Conservation (phyloP, 2,888 invertebrate genomes). For the Cantharis rufa region DNA sequence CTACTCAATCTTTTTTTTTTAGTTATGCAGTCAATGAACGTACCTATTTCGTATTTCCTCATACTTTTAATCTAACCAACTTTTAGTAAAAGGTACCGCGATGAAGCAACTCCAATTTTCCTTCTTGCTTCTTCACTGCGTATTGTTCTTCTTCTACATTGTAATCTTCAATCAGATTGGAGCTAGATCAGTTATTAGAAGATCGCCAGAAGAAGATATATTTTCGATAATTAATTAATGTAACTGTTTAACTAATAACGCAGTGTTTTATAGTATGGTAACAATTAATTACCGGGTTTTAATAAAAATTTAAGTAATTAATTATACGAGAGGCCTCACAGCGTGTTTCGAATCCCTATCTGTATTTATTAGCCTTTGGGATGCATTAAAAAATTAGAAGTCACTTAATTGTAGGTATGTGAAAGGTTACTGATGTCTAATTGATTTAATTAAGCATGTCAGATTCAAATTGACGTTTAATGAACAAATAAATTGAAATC, state of each 20-base stretch:
- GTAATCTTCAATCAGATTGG: background rate
- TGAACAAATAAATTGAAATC: background rate
- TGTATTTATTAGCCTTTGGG: background rate
- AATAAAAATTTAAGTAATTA: background rate
- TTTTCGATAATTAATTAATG: background rate
- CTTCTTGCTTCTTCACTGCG: no score
- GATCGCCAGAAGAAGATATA: background rate
- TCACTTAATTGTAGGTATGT: background rate
- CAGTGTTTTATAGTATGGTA: background rate
- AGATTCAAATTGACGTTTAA: background rate
- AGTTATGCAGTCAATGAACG: background rate
- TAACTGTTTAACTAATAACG: background rate
- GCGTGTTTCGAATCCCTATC: background rate
- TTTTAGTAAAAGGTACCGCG: no score
- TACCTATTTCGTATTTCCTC: background rate
- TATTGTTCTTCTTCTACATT: background rate
- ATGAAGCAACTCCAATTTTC: no score
- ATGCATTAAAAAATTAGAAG: background rate
- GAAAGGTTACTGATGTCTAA: background rate
- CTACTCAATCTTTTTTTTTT: background rate
- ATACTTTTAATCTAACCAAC: background rate
- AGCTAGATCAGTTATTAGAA: background rate
- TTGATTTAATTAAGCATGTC: background rate
- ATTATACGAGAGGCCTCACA: background rate
- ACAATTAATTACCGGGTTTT: background rate